These are phyloP conservation scores for Lagria hirta DNA, from an alignment of 2,888 invertebrate species.

Conservation along the genomic window DNA sequence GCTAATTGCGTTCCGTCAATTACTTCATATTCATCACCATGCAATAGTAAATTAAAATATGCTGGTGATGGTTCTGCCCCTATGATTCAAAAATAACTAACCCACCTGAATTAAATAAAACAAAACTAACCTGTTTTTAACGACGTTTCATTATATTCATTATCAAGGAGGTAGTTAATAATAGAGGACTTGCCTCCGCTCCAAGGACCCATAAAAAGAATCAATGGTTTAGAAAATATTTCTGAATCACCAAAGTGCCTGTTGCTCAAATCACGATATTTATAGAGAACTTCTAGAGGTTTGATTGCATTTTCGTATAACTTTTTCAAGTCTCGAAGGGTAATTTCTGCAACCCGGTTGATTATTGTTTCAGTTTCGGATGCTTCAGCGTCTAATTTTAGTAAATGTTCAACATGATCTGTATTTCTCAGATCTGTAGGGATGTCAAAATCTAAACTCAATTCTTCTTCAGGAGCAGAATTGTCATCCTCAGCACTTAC, in stretches of 20 bases:
- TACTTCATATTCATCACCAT: constrained; percentile 82
- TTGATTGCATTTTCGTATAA: constrained; percentile 85
- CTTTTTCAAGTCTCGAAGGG: constrained; percentile 81
- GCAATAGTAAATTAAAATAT: constrained; percentile 88
- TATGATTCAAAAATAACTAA: no score
- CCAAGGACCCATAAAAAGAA: constrained; percentile 95
- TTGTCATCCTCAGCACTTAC: constrained; percentile 26
- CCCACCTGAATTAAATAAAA: constrained; percentile 2
- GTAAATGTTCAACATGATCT: constrained; percentile 76
- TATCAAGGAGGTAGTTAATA: constrained; percentile 87
- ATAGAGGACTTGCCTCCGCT: constrained; percentile 95
- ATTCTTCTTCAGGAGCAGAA: constrained; percentile 56
- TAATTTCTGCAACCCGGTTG: constrained; percentile 73
- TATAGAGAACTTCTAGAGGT: constrained; percentile 87
- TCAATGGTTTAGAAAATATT: constrained; percentile 90
- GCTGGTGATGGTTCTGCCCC: constrained; percentile 94
- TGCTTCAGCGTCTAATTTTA: constrained; percentile 77
- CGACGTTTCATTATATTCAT: constrained; percentile 80
- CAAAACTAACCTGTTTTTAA: constrained; percentile 73
- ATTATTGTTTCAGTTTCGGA: constrained; percentile 70
- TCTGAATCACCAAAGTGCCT: constrained; percentile 92
- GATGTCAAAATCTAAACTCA: constrained; percentile 68
- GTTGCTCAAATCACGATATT: constrained; percentile 89
- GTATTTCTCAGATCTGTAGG: constrained; percentile 77
- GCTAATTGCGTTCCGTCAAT: constrained; percentile 91